Conservation (phyloP, 2,888 invertebrate genomes). For the Diarsia mendica region DNA sequence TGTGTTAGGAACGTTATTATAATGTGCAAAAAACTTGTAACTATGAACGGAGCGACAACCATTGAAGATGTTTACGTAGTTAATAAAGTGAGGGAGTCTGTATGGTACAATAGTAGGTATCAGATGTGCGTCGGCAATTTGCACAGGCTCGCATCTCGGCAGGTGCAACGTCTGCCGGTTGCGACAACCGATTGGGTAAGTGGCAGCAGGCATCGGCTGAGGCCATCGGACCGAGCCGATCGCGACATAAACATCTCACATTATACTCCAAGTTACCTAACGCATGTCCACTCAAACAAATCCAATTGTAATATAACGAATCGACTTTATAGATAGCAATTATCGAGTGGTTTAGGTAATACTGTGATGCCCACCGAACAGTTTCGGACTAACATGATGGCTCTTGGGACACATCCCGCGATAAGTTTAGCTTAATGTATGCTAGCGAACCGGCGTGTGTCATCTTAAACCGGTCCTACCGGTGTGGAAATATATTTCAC, state of each 20-base stretch:
- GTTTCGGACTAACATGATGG: slow-evolving; percentile 66
- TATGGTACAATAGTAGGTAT: slow-evolving; percentile 73
- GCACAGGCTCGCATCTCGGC: slow-evolving; percentile 85
- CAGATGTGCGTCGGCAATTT: slow-evolving; percentile 79
- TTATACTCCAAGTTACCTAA: slow-evolving; percentile 85
- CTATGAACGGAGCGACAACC: slow-evolving; percentile 23
- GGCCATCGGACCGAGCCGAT: slow-evolving; percentile 85
- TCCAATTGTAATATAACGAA: slow-evolving; percentile 81
- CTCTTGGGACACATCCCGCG: slow-evolving; percentile 68
- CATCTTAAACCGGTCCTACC: slow-evolving; percentile 76
- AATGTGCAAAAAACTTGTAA: slow-evolving; percentile 26
- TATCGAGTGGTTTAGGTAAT: slow-evolving; percentile 69
- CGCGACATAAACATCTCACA: slow-evolving; percentile 87
- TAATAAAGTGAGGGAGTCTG: slow-evolving; percentile 66
- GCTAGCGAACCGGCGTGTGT: slow-evolving; percentile 70
- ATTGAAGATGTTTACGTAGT: slow-evolving; percentile 42
- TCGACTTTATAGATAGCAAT: slow-evolving; percentile 76
- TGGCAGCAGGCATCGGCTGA: slow-evolving; percentile 79
- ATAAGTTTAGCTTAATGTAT: slow-evolving; percentile 74
- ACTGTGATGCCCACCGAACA: slow-evolving; percentile 33
- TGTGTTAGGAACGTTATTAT: slow-evolving; percentile 44
- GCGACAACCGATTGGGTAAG: slow-evolving; percentile 88
- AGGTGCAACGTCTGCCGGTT: slow-evolving; percentile 88
- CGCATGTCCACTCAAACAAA: slow-evolving; percentile 81
- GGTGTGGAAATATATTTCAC: slow-evolving; percentile 78